phyloP scores from a whole-genome alignment of 2,113 vertebrate genomes.

The Carassius auratus region DNA sequence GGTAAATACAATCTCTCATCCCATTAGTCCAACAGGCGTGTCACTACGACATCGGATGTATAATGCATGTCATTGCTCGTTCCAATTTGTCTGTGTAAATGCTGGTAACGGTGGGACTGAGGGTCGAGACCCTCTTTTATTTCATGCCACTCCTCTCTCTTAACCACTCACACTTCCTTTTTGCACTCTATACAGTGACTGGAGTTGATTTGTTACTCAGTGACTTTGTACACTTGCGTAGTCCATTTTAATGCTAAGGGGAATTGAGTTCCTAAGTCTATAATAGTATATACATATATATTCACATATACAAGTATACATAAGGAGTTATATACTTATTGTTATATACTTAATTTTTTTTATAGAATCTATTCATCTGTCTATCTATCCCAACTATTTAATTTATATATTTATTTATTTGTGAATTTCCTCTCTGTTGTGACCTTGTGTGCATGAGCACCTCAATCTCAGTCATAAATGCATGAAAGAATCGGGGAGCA shows the following conservation, averaged over 20 bases:
- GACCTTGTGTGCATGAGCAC: neutral
- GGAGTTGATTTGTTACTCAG: conserved; percentile 7
- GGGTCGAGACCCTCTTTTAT: neutral
- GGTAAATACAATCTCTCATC: conserved; percentile 45
- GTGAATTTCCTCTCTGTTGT: neutral
- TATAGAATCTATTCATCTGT: no score
- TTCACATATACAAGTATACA: no score
- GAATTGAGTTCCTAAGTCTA: neutral
- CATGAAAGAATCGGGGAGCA: neutral
- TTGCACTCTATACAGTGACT: neutral
- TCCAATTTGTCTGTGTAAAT: conserved; percentile 48
- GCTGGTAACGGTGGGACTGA: neutral
- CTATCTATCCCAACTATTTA: no score
- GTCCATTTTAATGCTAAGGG: conserved; percentile 23
- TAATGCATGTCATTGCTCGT: conserved; percentile 29
- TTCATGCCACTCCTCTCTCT: neutral
- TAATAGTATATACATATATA: neutral
- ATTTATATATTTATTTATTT: no score
- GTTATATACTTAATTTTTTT: no score
- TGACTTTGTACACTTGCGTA: conserved; percentile 1
- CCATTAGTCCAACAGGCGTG: conserved; percentile 36
- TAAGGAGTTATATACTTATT: no score
- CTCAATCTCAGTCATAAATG: conserved; percentile 30
- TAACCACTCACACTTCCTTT: neutral
- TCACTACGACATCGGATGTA: conserved; percentile 37